Evolutionary conservation across 2,797 vertebrate species (phyloP), one percentile per base, ranked within the genome.

Genomic region (Gambelia wislizenii): DNA sequence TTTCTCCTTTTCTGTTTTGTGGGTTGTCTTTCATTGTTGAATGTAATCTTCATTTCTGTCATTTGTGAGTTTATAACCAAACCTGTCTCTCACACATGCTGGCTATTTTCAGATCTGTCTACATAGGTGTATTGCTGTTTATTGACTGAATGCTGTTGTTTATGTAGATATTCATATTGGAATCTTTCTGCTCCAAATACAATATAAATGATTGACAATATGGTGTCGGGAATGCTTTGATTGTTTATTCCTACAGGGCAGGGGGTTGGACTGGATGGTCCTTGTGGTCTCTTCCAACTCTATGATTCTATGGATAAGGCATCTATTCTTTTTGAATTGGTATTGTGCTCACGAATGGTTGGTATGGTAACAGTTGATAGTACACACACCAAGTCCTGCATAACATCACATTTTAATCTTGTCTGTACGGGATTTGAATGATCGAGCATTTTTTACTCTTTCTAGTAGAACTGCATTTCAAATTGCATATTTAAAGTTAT

Each of bases 351-450:
- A 74, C 36, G 69, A 82, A 42, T 74, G 44, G 42, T 88, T 75
- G 33, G 69, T 49, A 30, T 75, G 33, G 70, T 49, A 30, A 54
- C 22, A 54, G 59, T n/a, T 67, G 56, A 42, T n/a, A 75, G 81
- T 25, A 77, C 81, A 84, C 72, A 84, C 87, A 7, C 81, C 81
- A 84, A 69, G 70, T 64, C 56, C 72, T 88, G 30, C 72, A 83
- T 47, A 83, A 84, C 72, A 83, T 42, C 77, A 83, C 59, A 47
- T 69, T 67, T 67, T 33, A 9, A 44, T 67, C 81, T 88, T 84
- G 81, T 83, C 74, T 77, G 81, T 77, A 77, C 59, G 77, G 18
- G 81, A 84, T 54, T 88, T 83, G 72, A 67, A 67, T 88, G 49
- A 67, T 33, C 39, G 20, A 3, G 3, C 52, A 18, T 87, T 70